phyloP scores from a whole-genome alignment of 2,797 vertebrate genomes.

The Pagetopsis macropterus region DNA sequence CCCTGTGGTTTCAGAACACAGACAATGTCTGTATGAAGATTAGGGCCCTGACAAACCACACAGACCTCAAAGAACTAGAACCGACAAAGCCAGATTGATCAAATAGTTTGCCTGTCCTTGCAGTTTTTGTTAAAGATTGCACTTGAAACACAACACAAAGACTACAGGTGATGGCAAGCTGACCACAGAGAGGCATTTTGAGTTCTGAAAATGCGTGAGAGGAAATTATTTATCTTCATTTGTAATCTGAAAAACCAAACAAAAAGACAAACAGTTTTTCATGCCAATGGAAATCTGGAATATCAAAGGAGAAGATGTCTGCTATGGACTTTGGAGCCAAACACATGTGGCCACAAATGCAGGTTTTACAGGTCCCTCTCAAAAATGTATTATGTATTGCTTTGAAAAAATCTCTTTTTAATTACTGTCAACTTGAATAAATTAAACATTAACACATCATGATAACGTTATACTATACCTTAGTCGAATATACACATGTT shows the following conservation, averaged over 20 bases:
- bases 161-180: constrained; percentile 13
- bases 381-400: not conserved
- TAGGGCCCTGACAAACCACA: constrained; percentile 64
- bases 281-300: not conserved
- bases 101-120: constrained; percentile 50
- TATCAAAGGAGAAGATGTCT: not conserved
- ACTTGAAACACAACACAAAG: constrained; percentile 22
- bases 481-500: too few species aligned
- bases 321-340: not conserved
- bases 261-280: not conserved
- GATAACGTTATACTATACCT: too few species aligned
- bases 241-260: constrained; percentile 28
- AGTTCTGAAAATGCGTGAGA: not conserved
- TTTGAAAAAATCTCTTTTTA: too few species aligned
- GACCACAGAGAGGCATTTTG: constrained; percentile 18
- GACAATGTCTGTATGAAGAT: constrained; percentile 78
- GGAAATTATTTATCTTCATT: constrained; percentile 34
- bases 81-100: constrained; percentile 64
- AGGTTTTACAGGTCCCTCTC: not conserved
- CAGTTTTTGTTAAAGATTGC: constrained; percentile 47
- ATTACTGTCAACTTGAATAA: too few species aligned
- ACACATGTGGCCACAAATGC: not conserved
- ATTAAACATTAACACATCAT: too few species aligned
- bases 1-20: constrained; percentile 74
- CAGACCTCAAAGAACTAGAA: constrained; percentile 56